Conservation (phyloP, 2,797 vertebrate species). For the Brachyalestes nurse region DNA sequence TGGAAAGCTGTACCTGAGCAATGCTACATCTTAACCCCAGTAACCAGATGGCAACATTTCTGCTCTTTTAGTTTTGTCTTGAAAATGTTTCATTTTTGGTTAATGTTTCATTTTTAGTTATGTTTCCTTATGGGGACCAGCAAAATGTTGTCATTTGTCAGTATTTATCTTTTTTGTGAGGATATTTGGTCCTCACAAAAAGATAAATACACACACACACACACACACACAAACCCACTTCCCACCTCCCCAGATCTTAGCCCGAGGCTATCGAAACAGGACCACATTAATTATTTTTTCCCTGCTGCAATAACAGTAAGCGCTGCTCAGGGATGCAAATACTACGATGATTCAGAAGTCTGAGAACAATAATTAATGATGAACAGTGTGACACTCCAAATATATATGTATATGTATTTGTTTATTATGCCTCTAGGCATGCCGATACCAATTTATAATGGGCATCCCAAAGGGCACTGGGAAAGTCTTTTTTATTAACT, state of each 20-base stretch:
- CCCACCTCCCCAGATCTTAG: conserved; percentile 42
- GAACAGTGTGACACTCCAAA: conserved; percentile 59
- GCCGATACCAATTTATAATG: conserved; percentile 28
- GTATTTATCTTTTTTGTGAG: too few species aligned
- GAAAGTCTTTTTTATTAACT: neutral
- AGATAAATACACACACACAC: conserved; percentile 9
- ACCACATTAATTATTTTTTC: conserved; percentile 62
- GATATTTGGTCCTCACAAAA: too few species aligned
- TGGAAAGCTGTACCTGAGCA: too few species aligned
- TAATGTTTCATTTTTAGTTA: too few species aligned
- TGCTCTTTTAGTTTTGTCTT: too few species aligned
- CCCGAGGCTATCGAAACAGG: conserved; percentile 56
- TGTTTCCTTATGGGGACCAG: too few species aligned
- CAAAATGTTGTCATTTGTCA: too few species aligned
- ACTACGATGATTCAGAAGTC: conserved; percentile 78
- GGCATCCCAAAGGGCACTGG: conserved; percentile 9
- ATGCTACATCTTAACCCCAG: too few species aligned
- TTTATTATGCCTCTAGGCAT: conserved; percentile 32
- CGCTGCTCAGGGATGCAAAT: conserved; percentile 80
- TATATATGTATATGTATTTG: conserved; percentile 18
- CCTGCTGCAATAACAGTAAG: conserved; percentile 73
- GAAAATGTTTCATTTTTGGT: too few species aligned
- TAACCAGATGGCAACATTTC: too few species aligned
- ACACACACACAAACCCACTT: conserved; percentile 30
- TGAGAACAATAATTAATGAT: conserved; percentile 83